Base-by-base conservation (phyloP, 2,888 invertebrate genomes). In the Nomada flava region DNA sequence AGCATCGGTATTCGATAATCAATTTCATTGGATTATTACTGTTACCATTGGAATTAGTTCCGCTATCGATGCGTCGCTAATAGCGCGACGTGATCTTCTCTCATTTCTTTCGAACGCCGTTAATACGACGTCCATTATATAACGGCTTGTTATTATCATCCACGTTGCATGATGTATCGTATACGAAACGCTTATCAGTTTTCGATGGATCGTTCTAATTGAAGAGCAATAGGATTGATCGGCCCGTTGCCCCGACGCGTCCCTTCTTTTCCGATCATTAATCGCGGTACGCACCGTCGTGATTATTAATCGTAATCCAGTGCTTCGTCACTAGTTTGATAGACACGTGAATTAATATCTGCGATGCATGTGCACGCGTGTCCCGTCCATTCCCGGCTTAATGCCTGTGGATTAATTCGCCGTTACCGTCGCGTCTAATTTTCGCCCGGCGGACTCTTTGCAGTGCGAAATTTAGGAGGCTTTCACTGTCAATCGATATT, bases 291-390 rank as follows among this genome's bases (percentile, higher is more conserved):
- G 70, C 63, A 47, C 77, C 67, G 63, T 64, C 65, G 50, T 60
- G 69, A 76, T 86, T 87, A 87, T 85, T 87, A 87, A 87, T 78
- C 71, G 69, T 75, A 82, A 85, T 79, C 71, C 78, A 44, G 65
- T 42, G 75, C 76, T 70, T 74, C 74, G 85, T 74, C 70, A 79
- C 64, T 63, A 76, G 79, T 77, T 78, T 79, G 79, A 85, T 68
- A 64, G 79, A 78, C 77, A 67, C 70, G 53, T 29, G 79, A 85
- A 82, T 86, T 85, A 86, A 86, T 47, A 47, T 86, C 73, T 72
- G 52, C 71, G 80, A 82, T 76, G 68, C 76, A 18, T 60, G 63
- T 67, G 65, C 53, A 60, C 65, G 23, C 29, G 4, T 42, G 52
- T 44, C 67, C 44, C 2, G 68, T 71, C 83, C 78, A 85, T 85